Base-by-base conservation (phyloP, 2,797 vertebrate genomes). In the Cheirogaleus major region DNA sequence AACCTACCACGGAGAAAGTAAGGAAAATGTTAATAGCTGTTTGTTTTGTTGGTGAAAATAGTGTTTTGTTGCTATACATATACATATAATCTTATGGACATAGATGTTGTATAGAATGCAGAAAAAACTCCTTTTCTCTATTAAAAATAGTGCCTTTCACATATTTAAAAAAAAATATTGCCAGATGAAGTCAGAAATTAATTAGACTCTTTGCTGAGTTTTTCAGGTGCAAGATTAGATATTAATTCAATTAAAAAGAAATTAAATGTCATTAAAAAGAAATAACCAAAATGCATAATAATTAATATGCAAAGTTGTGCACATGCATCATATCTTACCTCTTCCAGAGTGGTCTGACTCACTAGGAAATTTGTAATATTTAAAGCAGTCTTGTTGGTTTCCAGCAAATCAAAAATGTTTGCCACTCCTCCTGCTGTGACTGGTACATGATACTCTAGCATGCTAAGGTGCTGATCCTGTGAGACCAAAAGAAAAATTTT, bases 361-460 rank as follows among this genome's bases (percentile, higher is more conserved):
- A 99, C 99, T 67, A 99, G 99, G 98, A 99, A 99, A 98, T 99
- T 99, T 97, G 99, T 99, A 99, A 99, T 99, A 97, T 99, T 99
- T 98, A 99, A 99, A 85, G 98, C 89, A 89, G 98, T 97, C 98
- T 99, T 99, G 98, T 99, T 99, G 96, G 99, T 98, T 98, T 99
- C 99, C 93, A 99, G 98, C 96, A 99, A 98, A 98, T 99, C 98
- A 95, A 99, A 99, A 98, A 99, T 99, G 97, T 99, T 99, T 13
- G 99, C 99, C 70, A 99, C 99, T 12, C 99, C 99, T 97, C 99
- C 99, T 32, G 99, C 99, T 57, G 99, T 99, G 85, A 99, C 97
- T 0, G 99, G 99, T 38, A 99, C 98, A 0, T 99, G 99, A 97
- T 99, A 99, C 97, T 99, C 99, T 70, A 99, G 98, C 99, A 99